Evolutionary conservation across 2,113 vertebrate genomes (phyloP).

Genomic region (Rhineura floridana): DNA sequence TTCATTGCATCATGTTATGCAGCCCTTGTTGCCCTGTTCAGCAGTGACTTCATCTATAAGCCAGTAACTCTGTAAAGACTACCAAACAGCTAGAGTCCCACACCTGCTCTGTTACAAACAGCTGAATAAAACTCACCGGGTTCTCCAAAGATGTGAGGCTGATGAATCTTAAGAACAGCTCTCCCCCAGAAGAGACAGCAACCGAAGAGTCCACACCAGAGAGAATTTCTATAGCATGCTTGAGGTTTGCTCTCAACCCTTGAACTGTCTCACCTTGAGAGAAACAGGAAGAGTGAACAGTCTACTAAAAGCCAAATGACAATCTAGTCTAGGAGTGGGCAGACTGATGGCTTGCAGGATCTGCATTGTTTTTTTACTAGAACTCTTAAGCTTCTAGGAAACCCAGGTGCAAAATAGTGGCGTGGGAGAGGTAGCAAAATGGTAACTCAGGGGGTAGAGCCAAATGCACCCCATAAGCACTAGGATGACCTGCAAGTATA

Average conservation of each 20-base stretch:
- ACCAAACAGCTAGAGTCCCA: rapidly evolving
- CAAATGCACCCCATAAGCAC: neutral
- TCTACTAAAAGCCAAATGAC: neutral
- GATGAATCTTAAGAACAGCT: constrained; percentile 97
- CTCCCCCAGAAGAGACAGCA: constrained; percentile 92
- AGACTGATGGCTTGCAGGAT: no score
- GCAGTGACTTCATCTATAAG: neutral
- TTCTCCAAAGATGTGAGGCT: constrained; percentile 94
- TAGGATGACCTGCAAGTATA: neutral
- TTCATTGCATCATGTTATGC: neutral
- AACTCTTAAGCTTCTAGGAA: neutral
- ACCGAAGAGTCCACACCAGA: constrained; percentile 91
- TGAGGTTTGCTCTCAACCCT: constrained; percentile 92
- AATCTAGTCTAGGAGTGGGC: neutral
- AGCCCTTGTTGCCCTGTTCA: neutral
- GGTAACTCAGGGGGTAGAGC: neutral
- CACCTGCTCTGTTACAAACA: rapidly evolving
- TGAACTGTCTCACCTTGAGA: constrained; percentile 89
- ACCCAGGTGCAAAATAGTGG: neutral
- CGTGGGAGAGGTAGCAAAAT: neutral
- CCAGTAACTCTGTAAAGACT: no score
- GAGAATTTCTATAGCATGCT: constrained; percentile 83
- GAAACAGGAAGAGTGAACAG: neutral
- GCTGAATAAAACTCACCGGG: constrained; percentile 74
- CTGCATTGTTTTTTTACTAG: neutral